These are phyloP conservation scores for Tapirus indicus DNA, from an alignment of 2,797 vertebrate genomes.

Conservation along the genomic window DNA sequence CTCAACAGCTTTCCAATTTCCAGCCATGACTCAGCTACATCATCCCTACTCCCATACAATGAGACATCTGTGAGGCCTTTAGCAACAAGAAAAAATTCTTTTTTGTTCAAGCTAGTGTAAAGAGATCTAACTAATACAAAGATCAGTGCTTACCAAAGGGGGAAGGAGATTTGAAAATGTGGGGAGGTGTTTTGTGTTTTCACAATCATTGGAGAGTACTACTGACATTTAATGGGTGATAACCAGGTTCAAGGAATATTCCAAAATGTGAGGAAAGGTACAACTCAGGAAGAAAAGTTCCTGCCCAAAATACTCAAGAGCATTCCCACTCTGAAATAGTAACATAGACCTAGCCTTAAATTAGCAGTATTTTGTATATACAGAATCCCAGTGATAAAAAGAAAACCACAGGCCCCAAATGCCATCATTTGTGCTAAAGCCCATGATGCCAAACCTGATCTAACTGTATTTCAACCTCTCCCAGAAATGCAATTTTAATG, in stretches of 20 bases:
- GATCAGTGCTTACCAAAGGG: background rate
- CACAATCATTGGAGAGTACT: background rate
- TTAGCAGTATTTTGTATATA: background rate
- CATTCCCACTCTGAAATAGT: background rate
- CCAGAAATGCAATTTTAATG: too few relatives aligned
- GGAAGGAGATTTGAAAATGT: background rate
- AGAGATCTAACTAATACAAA: background rate
- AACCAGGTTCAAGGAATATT: background rate
- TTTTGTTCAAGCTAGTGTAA: background rate
- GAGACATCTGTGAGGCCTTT: background rate
- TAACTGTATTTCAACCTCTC: too few relatives aligned
- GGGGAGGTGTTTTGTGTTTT: background rate
- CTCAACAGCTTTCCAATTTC: background rate
- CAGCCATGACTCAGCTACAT: background rate
- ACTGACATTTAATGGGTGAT: background rate
- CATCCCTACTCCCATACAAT: background rate
- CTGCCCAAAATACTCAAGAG: background rate
- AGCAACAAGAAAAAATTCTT: background rate
- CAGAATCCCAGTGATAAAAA: background rate
- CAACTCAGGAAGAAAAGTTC: background rate
- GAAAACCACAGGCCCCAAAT: too few relatives aligned
- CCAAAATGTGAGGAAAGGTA: background rate
- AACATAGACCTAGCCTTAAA: background rate
- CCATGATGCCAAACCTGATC: too few relatives aligned
- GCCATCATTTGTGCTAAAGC: too few relatives aligned